Percentiles rank a stretch among this genome's conserved stretches.
phyloP scores from a whole-genome alignment of 2,888 invertebrate genomes.

The Villa cingulata region DNA sequence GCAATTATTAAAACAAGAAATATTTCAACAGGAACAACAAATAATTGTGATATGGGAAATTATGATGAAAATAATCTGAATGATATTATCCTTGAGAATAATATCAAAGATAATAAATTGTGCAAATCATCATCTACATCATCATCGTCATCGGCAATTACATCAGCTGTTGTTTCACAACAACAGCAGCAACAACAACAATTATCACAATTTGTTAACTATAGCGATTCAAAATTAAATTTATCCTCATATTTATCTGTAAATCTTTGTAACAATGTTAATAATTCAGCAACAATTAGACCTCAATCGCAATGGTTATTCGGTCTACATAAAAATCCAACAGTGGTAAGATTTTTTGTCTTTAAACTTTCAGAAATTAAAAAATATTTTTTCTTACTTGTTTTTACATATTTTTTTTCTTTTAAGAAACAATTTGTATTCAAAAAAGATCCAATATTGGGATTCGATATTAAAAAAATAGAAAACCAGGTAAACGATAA shows the following conservation, averaged over 20 bases:
- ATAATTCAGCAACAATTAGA: background rate
- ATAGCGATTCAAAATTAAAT: background rate
- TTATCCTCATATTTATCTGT: background rate
- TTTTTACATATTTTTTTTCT: background rate
- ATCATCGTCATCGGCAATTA: background rate
- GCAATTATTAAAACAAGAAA: no score
- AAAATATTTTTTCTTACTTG: background rate
- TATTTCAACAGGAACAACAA: no score
- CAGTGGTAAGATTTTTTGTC: slow-evolving; percentile 20
- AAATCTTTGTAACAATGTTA: background rate
- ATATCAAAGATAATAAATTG: background rate
- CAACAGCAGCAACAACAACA: background rate
- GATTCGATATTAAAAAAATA: slow-evolving; percentile 27
- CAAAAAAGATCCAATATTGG: slow-evolving; percentile 25
- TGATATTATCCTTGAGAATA: background rate
- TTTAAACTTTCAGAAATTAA: no score
- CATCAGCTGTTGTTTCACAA: no score
- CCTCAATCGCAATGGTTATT: slow-evolving; percentile 27
- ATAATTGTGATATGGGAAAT: background rate
- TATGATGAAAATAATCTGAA: background rate
- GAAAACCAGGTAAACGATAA: slow-evolving; percentile 22
- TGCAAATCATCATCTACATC: background rate
- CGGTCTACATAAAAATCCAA: slow-evolving; percentile 33
- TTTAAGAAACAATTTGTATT: slow-evolving; percentile 28
- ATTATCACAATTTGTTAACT: background rate